Evolutionary conservation across 2,113 vertebrate species (phyloP).

Genomic region (Osmerus mordax): DNA sequence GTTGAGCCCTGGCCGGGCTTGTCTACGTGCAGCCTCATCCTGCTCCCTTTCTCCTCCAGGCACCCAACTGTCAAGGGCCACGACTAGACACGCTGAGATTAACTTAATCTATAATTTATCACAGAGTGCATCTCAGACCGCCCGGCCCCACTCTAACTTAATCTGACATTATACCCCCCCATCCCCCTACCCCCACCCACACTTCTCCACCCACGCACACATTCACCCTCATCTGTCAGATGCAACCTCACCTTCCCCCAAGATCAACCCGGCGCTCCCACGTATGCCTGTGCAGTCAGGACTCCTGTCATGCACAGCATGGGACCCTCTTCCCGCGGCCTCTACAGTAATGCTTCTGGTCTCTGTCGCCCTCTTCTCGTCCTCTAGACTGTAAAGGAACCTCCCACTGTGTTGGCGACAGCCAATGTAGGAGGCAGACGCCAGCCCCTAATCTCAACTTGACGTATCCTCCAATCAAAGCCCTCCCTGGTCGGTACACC

Average conservation of each 20-base stretch:
- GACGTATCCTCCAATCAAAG: no score
- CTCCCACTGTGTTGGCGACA: neutral
- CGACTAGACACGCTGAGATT: conserved; percentile 40
- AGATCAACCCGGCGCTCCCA: conserved; percentile 25
- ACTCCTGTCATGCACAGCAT: conserved; percentile 15
- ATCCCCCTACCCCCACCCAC: conserved; percentile 1
- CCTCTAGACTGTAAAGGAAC: conserved; percentile 7
- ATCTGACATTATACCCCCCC: conserved; percentile 42
- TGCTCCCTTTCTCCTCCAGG: conserved; percentile 38
- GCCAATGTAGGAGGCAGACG: neutral
- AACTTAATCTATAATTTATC: conserved; percentile 49
- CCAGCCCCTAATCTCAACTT: neutral
- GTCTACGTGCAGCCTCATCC: conserved; percentile 28
- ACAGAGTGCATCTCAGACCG: conserved; percentile 29
- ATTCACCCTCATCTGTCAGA: neutral
- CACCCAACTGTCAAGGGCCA: conserved; percentile 33
- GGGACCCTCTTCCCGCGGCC: neutral
- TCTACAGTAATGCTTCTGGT: neutral
- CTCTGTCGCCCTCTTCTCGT: neutral
- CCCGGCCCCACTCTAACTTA: conserved; percentile 29
- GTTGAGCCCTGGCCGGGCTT: conserved; percentile 26
- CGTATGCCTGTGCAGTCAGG: conserved; percentile 9
- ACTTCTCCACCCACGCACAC: neutral
- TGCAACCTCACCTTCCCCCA: neutral
- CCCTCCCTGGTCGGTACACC: no score